These are phyloP conservation scores for Siniperca scherzeri DNA, from an alignment of 2,797 vertebrate species.

Conservation along the genomic window DNA sequence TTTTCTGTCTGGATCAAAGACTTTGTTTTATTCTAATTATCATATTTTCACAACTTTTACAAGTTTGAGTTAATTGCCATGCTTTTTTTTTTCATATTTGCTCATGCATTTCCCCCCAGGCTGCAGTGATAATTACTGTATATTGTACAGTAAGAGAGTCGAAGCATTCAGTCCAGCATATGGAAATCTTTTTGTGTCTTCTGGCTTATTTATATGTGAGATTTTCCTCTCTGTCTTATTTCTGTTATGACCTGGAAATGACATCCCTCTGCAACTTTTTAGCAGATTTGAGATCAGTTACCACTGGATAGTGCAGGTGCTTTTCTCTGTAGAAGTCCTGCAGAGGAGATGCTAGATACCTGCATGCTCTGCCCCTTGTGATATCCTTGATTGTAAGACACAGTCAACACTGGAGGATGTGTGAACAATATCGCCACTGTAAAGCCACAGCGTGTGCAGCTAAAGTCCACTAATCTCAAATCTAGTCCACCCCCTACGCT, in stretches of 20 bases:
- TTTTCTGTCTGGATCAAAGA: constrained; percentile 34
- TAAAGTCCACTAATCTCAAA: constrained; percentile 38
- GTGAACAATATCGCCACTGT: constrained; percentile 52
- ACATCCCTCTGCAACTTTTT: constrained; percentile 33
- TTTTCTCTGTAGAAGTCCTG: constrained; percentile 7
- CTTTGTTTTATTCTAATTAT: constrained; percentile 35
- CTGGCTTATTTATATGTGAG: neutral
- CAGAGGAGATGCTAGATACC: constrained; percentile 10
- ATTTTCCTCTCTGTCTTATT: neutral
- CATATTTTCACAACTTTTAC: constrained; percentile 38
- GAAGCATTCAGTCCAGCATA: constrained; percentile 1
- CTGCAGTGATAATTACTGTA: constrained; percentile 7
- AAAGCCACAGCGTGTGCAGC: constrained; percentile 33
- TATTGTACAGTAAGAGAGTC: neutral
- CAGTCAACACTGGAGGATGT: constrained; percentile 11
- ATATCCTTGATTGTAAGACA: constrained; percentile 16
- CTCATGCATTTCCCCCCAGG: constrained; percentile 10
- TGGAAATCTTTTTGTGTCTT: constrained; percentile 3
- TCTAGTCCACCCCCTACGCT: constrained; percentile 34
- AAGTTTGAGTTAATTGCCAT: constrained; percentile 33
- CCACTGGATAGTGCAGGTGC: constrained; percentile 35
- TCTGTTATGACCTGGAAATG: constrained; percentile 13
- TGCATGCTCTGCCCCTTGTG: neutral
- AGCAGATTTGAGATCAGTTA: constrained; percentile 20
- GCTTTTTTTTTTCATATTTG: constrained; percentile 27